These are phyloP conservation scores for Crematogaster levior DNA, from an alignment of 2,888 invertebrate species.

Conservation along the genomic window DNA sequence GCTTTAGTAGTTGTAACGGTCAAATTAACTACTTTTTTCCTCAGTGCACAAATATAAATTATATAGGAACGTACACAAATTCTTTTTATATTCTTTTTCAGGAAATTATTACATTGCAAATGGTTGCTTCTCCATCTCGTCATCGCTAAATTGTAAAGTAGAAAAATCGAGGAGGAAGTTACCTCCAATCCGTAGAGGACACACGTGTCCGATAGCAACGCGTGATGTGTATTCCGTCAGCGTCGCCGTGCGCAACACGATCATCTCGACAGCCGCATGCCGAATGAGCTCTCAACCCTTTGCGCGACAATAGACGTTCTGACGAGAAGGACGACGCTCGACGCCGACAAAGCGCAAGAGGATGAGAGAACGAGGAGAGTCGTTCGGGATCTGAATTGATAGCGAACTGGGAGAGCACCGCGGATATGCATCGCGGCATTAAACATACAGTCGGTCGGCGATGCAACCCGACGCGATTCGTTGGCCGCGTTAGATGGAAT, in stretches of 20 bases:
- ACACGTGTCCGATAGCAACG: not conserved
- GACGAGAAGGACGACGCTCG: slow-evolving; percentile 4
- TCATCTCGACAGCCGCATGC: slow-evolving; percentile 71
- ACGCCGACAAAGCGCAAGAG: slow-evolving; percentile 38
- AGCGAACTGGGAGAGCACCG: slow-evolving; percentile 5
- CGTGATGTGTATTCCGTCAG: slow-evolving; percentile 65
- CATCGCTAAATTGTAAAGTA: not conserved
- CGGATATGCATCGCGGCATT: slow-evolving; percentile 19
- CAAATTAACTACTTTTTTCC: too few species aligned
- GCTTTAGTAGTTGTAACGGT: too few species aligned
- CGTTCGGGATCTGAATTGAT: slow-evolving; percentile 42
- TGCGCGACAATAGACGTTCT: slow-evolving; percentile 19
- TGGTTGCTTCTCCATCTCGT: not conserved
- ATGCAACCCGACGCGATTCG: slow-evolving; percentile 17
- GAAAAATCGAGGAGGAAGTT: not conserved
- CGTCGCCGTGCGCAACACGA: slow-evolving; percentile 64
- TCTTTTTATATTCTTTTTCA: not conserved
- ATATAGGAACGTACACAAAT: not conserved
- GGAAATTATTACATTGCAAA: not conserved
- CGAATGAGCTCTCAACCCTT: slow-evolving; percentile 63
- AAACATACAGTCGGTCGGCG: slow-evolving; percentile 20
- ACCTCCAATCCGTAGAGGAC: not conserved
- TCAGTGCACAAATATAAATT: not conserved
- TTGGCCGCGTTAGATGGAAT: slow-evolving; percentile 36
- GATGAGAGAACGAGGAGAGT: not conserved